Base-by-base conservation (phyloP, 2,888 invertebrate genomes). In the Sipunculus nudus region DNA sequence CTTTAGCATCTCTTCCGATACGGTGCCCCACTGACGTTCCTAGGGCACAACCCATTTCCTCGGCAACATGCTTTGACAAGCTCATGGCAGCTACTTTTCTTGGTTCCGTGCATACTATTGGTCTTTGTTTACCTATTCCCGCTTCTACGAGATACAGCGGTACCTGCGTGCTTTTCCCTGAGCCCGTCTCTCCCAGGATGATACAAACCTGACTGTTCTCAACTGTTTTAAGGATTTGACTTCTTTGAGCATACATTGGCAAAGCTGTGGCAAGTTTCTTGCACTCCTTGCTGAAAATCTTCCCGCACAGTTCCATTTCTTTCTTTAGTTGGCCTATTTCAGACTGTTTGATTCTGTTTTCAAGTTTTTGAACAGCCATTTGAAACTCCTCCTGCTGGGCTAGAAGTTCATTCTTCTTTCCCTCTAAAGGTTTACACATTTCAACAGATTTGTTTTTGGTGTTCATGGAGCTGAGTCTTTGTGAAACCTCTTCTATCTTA, bases 81-180 rank as follows among this genome's bases (percentile, higher is more conserved):
- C 76, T 76, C 13, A 75, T 66, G 0, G 83, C 83, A n/a, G 84
- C 83, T 31, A 84, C 78, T 68, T 80, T 82, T 45, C 83, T 56
- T 2, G 84, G 84, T 58, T 84, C 84, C 0, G 84, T 83, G 61
- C 83, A 83, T 2, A 77, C 77, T 29, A 80, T 76, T 31, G 68
- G 40, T 1, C 77, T 76, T 1, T 69, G 46, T 3, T 68, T 63
- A 21, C 65, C 65, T 47, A 74, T 57, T 13, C 73, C 75, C 2
- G 78, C 72, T 39, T 79, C 76, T 29, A 75, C 68, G 0, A 84
- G 59, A 56, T 83, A 84, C 61, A 83, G 82, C 3, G 72, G 70
- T 55, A 84, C 64, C 68, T 84, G 84, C 19, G 83, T 83, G 53
- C 82, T 84, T 61, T 84, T 84, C 1, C 84, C 84, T 0, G 82